Evolutionary conservation across 2,113 vertebrate species (phyloP), one percentile per base, ranked within the genome.

Genomic region (Menidia beryllina): DNA sequence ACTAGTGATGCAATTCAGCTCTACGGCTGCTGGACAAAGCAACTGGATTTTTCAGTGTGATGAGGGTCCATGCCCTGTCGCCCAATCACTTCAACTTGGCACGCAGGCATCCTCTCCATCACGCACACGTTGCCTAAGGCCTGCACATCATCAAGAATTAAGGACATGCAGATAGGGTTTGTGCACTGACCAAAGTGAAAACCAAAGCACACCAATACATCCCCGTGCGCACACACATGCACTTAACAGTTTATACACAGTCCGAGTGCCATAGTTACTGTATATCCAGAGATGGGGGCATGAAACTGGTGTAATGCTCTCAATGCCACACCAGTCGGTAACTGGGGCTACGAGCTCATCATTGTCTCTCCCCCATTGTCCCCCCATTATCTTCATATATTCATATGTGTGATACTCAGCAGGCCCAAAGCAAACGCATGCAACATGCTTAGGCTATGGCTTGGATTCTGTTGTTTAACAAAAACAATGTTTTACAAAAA

Each of bases 111-210:
- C 77, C 87, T 88, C 91, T 93, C 91, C 91, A 89, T 93, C 91
- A 93, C 84, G 87, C 77, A 86, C 86, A 86, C 86, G 86, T 80
- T 57, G 93, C 91, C 93, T 83, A 67, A 90, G 91, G 93, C 92
- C 87, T 80, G 79, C 88, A 93, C 92, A 94, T 94, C 93, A 93
- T 89, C 91, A 91, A 83, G 89, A 93, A 94, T 94, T 93, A 94
- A 91, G 92, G 88, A 92, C 91, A 93, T 89, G 91, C 87, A 90
- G 91, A 93, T 90, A 93, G 79, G 90, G 86, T 88, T 89, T 84
- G 87, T 89, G 86, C 89, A 87, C 51, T 86, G 92, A 77, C 88
- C 89, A 89, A 86, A 83, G 85, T 89, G 83, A 85, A 91, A 89
- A 84, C 54, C 80, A 79, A 83, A 74, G 75, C 87, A 76, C 83